Evolutionary conservation across 1,140 invertebrate species (phyloP), one percentile per base, ranked within the genome.

Genomic region (Phortica variegata): DNA sequence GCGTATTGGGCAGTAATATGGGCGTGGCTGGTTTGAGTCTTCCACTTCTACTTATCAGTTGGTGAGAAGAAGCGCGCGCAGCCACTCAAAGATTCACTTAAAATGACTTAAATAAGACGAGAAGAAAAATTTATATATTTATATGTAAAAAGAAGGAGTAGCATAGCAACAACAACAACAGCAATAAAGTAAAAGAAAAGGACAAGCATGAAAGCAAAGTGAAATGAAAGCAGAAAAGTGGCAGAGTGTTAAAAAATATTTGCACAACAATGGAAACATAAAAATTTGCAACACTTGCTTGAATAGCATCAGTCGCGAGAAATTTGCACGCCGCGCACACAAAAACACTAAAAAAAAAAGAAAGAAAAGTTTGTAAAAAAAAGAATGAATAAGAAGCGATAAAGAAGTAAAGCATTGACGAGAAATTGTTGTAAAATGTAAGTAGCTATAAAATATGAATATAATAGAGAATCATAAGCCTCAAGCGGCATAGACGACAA

Each of bases 361-460:
- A 10, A 20, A 9, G 26, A 26, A 37, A 45, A n/a, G 45, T n/a
- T 6, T 33, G 12, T 12, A 32, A 13, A 7, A 20, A 23, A 6
- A 6, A 12, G 39, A 23, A 9, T 20, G 20, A 7, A 15, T 1
- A 15, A 21, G 16, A 15, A 33, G 26, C n/a, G 20, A 20, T 18
- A 20, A 34, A 16, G 43, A 34, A 34, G 18, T 15, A 2, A 36
- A 18, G 44, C 34, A 49, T 26, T 19, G n/a, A n/a, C n/a, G 38
- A 20, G 31, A 36, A 33, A 34, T 42, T 29, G 54, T 46, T 45
- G 54, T 59, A 59, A 57, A 59, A 59, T 54, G 57, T 60, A 60
- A 60, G 58, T 60, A 60, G 55, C 58, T 60, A 60, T 60, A 60
- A 60, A 60, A 60, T 60, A 58, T 60, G 58, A 60, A 60, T 60